Evolutionary conservation across 1,140 invertebrate species (phyloP).

Genomic region (Probaryconus sp.): DNA sequence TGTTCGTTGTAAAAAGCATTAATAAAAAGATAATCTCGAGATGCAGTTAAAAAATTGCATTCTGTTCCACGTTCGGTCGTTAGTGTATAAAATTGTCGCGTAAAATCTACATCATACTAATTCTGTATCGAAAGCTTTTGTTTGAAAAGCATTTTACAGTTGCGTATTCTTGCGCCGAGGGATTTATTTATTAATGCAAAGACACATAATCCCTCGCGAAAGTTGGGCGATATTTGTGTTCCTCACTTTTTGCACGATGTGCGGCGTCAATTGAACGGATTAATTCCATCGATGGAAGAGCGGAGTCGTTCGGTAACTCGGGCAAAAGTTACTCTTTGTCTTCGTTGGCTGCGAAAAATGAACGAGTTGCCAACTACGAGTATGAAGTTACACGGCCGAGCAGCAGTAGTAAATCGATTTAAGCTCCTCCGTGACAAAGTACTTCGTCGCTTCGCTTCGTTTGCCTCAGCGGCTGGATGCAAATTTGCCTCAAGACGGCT

Average conservation of each 20-base stretch:
- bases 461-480: constrained; percentile 55
- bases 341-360: constrained; percentile 52
- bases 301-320: constrained; percentile 12
- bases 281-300: constrained; percentile 34
- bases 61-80: constrained; percentile 7
- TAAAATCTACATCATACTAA: constrained; percentile 33
- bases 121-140: constrained; percentile 15
- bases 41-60: constrained; percentile 12
- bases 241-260: constrained; percentile 2
- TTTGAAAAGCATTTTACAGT: constrained; percentile 13
- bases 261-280: constrained; percentile 44
- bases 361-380: constrained; percentile 59
- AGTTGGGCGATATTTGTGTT: constrained; percentile 24
- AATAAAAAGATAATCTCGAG: too few relatives aligned
- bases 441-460: constrained; percentile 60
- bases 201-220: constrained; percentile 41
- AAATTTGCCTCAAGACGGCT: constrained; percentile 58
- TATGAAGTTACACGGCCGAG: constrained; percentile 59
- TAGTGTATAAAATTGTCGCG: constrained; percentile 21
- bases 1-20: too few relatives aligned
- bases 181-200: constrained; percentile 55
- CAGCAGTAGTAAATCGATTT: constrained; percentile 61
- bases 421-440: constrained; percentile 62
- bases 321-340: constrained; percentile 50
- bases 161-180: neutral